phyloP scores from a whole-genome alignment of 1,140 invertebrate species.

The Phthorimaea operculella region DNA sequence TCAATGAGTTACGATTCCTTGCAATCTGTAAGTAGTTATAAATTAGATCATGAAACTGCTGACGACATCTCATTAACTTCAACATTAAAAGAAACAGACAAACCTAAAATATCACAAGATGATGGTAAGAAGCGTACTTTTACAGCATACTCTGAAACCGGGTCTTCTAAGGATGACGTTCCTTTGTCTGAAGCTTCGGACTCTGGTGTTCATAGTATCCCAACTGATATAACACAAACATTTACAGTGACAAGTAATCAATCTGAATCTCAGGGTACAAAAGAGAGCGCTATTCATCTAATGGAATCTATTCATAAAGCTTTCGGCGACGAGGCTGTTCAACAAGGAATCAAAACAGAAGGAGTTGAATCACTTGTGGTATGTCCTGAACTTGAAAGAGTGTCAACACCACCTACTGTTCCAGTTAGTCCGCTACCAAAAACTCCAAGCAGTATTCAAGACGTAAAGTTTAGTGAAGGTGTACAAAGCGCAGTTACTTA shows the following conservation, averaged over 20 bases:
- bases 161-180: conserved; percentile 28
- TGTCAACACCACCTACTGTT: conserved; percentile 68
- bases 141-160: conserved; percentile 7
- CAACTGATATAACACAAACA: conserved; percentile 18
- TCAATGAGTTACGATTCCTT: conserved; percentile 9
- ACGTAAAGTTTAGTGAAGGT: conserved; percentile 49
- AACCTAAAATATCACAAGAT: conserved; percentile 3
- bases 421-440: conserved; percentile 68
- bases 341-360: conserved; percentile 58
- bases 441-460: conserved; percentile 44
- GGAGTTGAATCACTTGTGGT: conserved; percentile 30
- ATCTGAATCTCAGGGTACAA: conserved; percentile 10
- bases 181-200: conserved; percentile 28
- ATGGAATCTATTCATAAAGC: conserved; percentile 51
- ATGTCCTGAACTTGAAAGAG: conserved; percentile 41
- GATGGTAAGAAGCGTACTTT: not conserved
- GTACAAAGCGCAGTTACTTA: conserved; percentile 59
- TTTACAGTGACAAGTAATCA: conserved; percentile 11
- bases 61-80: conserved; percentile 7
- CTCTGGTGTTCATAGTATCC: conserved; percentile 30
- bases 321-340: conserved; percentile 42
- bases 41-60: conserved; percentile 9
- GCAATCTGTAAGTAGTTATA: conserved; percentile 15
- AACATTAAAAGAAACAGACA: conserved; percentile 18
- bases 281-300: conserved; percentile 31